Evolutionary conservation across 1,140 invertebrate species (phyloP).

Genomic region (Tetramorium alpestre): DNA sequence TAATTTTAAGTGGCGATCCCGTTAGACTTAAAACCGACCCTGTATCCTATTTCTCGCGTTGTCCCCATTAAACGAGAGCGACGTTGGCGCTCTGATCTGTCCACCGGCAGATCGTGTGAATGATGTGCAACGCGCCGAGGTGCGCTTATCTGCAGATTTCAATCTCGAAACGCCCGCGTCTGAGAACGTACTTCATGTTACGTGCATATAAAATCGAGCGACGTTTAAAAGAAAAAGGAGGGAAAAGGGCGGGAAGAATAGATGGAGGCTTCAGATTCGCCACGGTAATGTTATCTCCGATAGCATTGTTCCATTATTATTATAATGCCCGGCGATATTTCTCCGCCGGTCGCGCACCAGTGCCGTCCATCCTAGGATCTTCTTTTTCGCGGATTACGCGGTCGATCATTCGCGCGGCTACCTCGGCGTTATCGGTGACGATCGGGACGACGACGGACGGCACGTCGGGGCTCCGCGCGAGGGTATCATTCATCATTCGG

Average conservation of each 20-base stretch:
- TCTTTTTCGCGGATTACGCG: not conserved
- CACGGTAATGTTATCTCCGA: not conserved
- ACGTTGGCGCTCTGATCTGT: not conserved
- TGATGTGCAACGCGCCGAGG: not conserved
- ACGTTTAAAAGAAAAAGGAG: not conserved
- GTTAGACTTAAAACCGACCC: slow-evolving; percentile 68
- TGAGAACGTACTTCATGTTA: not conserved
- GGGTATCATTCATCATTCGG: slow-evolving; percentile 31
- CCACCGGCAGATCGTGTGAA: not conserved
- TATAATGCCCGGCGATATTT: slow-evolving; percentile 1
- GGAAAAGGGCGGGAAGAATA: not conserved
- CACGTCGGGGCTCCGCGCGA: not conserved
- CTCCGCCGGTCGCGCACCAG: not conserved
- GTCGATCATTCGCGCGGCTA: slow-evolving; percentile 20
- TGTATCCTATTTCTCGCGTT: slow-evolving; percentile 58
- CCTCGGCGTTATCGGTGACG: slow-evolving; percentile 7
- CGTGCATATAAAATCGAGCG: not conserved
- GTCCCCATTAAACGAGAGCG: not conserved
- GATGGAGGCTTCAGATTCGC: slow-evolving; percentile 3
- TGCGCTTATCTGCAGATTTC: not conserved
- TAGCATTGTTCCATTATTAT: slow-evolving; percentile 5
- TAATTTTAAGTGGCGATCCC: slow-evolving; percentile 70
- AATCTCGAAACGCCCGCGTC: not conserved
- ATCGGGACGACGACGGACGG: slow-evolving; percentile 16
- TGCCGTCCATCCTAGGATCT: not conserved